phyloP scores from a whole-genome alignment of 2,888 invertebrate species.

The Julus scanicus region DNA sequence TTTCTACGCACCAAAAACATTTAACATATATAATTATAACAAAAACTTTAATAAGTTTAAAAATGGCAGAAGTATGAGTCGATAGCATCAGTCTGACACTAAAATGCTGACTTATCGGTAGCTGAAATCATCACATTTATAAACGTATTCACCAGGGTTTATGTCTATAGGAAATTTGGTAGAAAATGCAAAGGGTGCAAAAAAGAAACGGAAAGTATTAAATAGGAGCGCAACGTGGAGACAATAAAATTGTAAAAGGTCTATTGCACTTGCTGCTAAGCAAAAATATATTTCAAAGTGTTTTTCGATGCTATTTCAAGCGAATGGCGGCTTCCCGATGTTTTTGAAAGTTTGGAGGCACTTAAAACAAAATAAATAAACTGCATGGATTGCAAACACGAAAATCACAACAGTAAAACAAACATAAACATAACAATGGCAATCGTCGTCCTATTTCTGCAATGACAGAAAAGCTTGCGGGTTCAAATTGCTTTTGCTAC shows the following conservation, averaged over 20 bases:
- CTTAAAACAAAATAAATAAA: conserved; percentile 31
- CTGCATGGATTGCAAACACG: conserved; percentile 2
- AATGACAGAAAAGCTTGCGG: neutral
- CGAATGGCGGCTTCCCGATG: neutral
- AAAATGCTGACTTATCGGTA: neutral
- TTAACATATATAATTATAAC: no score
- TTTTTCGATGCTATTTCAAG: neutral
- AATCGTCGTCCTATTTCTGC: neutral
- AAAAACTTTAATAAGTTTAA: neutral
- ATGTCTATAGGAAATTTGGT: neutral
- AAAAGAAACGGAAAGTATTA: neutral
- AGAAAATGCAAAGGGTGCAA: neutral
- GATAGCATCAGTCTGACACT: neutral
- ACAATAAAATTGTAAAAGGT: conserved; percentile 29
- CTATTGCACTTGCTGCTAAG: neutral
- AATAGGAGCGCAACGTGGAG: neutral
- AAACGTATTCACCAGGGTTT: neutral
- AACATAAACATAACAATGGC: conserved; percentile 20
- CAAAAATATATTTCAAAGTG: neutral
- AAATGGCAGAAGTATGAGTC: neutral
- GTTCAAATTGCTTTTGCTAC: neutral
- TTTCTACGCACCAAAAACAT: no score
- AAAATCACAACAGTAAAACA: conserved; percentile 31
- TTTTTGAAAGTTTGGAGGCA: neutral
- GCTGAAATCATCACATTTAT: conserved; percentile 23